Base-by-base conservation (phyloP, 1,140 invertebrate genomes). In the Drosophila jambulina region DNA sequence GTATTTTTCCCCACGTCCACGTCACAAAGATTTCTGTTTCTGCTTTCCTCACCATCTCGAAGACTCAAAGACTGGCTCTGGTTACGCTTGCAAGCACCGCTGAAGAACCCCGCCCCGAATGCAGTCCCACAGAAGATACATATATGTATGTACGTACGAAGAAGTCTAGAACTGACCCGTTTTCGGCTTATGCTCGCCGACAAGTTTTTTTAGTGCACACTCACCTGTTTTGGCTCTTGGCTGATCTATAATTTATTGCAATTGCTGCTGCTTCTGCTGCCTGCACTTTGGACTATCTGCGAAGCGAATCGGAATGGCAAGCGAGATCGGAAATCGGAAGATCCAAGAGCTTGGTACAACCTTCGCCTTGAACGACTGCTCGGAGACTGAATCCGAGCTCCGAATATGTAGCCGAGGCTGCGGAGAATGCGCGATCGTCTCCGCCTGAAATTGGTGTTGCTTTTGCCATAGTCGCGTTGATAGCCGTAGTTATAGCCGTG, bases 291-390 rank as follows among this genome's bases (percentile, higher is more conserved):
- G 69, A 86, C 82, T 85, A 53, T 56, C 60, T 61, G 62, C 36
- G 51, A 27, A 21, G 34, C 60, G 46, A 43, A 70, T 67, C 53
- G 43, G 38, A 61, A 40, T 46, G 38, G 58, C 51, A 29, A 54
- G 56, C 68, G 45, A 23, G 23, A 29, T 32, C 23, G n/a, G 49
- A 38, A 63, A 43, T 60, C 21, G 40, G 27, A 21, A 36, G 46
- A 76, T 65, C 42, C 56, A 59, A 78, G 36, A 64, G 49, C 45
- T 53, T 45, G 48, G 10, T 25, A 91, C 90, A 92, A 92, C 91
- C 91, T 92, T 92, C 91, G 86, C 91, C 87, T 92, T 92, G 91
- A 83, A 92, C 84, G 84, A 72, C 75, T 77, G 72, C 65, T 75
- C 69, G 61, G 68, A 79, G 84, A 92, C 91, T 92, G 91, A 74